Evolutionary conservation across 2,888 invertebrate genomes (phyloP), one percentile per base, ranked within the genome.

Genomic region (Coelinius sp.): DNA sequence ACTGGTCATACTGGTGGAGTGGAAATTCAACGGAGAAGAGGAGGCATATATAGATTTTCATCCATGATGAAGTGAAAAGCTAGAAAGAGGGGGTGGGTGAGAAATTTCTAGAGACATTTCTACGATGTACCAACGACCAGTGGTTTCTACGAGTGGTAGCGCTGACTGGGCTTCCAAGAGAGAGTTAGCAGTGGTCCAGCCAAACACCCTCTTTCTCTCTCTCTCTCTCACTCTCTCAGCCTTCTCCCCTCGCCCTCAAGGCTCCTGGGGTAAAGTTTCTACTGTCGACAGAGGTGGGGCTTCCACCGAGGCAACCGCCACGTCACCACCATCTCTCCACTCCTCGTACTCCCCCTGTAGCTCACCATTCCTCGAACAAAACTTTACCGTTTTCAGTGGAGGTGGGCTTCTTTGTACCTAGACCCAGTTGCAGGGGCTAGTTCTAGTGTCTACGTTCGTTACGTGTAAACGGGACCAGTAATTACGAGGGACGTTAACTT

Each of bases 141-240:
- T 27, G 76, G 76, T 75, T 69, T 44, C 70, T 56, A 52, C 56
- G 71, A 67, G 59, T 59, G 59, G 31, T 59, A 59, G 66, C 76
- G 83, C 84, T 84, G 84, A 84, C 83, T 82, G 80, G 84, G 84
- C 84, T 85, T 85, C 83, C 77, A 70, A 71, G 31, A 14, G 31
- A 76, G 79, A 82, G 82, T 83, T 83, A 83, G 71, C 81, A 74
- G 81, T 35, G 59, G 59, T 80, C 81, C 79, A 81, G 78, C 79
- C 82, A 80, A 80, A 81, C 81, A 82, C 73, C 81, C 78, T 14
- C 49, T 10, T n/a, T 17, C 17, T 17, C 17, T 17, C 17, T n/a
- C 31, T 8, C 20, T 41, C n/a, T 41, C 46, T 20, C 20, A 2
- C 46, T 17, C 8, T 6, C 25, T 56, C 56, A 41, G 5, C n/a